phyloP scores from a whole-genome alignment of 2,888 invertebrate genomes.

The Acanthosepion lycidas region DNA sequence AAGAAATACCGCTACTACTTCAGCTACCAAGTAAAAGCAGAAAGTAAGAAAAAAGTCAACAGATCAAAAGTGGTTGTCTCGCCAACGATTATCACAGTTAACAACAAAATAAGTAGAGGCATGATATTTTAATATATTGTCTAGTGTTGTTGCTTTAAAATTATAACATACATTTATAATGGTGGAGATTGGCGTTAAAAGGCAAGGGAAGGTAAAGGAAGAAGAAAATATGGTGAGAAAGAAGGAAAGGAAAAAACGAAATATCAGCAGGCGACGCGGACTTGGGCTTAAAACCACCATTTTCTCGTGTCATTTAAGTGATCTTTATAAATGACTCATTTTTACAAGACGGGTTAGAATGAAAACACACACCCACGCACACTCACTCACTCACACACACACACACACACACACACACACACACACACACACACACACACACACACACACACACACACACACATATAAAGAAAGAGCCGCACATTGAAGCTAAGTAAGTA shows the following conservation, averaged over 20 bases:
- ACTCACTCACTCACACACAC: not conserved
- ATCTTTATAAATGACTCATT: not conserved
- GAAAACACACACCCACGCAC: not conserved
- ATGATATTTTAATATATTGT: no score
- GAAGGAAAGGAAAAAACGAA: not conserved
- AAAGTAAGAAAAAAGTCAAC: no score
- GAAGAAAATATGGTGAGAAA: not conserved
- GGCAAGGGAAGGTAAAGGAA: no score
- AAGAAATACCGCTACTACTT: no score
- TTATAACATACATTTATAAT: not conserved
- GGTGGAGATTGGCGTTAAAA: not conserved
- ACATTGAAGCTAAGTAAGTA: not conserved
- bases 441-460: no score
- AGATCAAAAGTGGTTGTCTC: no score
- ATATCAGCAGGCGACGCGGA: not conserved
- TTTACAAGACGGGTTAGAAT: not conserved
- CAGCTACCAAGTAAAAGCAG: no score
- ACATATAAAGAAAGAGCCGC: not conserved
- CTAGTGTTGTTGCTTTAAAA: not conserved
- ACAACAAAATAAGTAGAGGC: no score
- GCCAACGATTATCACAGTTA: no score
- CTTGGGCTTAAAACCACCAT: not conserved
- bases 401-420: no score
- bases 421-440: not conserved
- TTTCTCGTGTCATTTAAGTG: not conserved